Evolutionary conservation across 2,888 invertebrate species (phyloP).

Genomic region (Cinara cedri): DNA sequence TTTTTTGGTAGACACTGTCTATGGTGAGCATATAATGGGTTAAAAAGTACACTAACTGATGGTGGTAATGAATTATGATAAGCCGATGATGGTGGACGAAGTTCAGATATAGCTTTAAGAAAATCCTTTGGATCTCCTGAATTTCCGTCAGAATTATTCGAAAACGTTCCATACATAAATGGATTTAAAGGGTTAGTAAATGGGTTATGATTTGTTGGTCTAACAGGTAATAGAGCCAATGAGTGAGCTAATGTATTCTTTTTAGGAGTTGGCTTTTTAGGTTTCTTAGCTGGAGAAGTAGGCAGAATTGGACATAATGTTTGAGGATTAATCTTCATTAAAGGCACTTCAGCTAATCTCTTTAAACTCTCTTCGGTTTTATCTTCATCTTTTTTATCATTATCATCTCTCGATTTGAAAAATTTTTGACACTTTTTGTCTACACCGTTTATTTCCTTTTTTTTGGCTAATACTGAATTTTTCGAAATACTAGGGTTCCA

Average conservation of each 20-base stretch:
- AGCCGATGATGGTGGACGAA: conserved; percentile 58
- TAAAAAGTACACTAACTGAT: conserved; percentile 60
- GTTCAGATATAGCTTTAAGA: conserved; percentile 60
- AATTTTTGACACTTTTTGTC: conserved; percentile 47
- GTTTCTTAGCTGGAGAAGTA: conserved; percentile 53
- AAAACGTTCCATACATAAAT: conserved; percentile 59
- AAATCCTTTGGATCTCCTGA: conserved; percentile 58
- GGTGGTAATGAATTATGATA: conserved; percentile 60
- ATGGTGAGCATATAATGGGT: conserved; percentile 59
- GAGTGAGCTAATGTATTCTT: conserved; percentile 53
- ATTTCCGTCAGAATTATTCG: conserved; percentile 56
- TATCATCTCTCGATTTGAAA: conserved; percentile 50
- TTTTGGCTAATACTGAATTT: conserved; percentile 60
- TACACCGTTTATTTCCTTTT: conserved; percentile 58
- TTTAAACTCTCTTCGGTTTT: conserved; percentile 46
- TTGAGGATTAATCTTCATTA: conserved; percentile 68
- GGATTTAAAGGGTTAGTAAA: conserved; percentile 58
- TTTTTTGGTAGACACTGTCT: conserved; percentile 58
- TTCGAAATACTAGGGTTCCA: conserved; percentile 70
- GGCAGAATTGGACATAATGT: conserved; percentile 66
- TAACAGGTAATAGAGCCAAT: conserved; percentile 40
- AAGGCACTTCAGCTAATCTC: conserved; percentile 46
- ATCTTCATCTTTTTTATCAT: conserved; percentile 39
- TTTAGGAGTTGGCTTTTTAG: conserved; percentile 45
- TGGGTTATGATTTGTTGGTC: conserved; percentile 51